Percentiles rank a stretch among this genome's conserved stretches.
phyloP scores from a whole-genome alignment of 2,113 vertebrate species.

The Tragelaphus buxtoni region DNA sequence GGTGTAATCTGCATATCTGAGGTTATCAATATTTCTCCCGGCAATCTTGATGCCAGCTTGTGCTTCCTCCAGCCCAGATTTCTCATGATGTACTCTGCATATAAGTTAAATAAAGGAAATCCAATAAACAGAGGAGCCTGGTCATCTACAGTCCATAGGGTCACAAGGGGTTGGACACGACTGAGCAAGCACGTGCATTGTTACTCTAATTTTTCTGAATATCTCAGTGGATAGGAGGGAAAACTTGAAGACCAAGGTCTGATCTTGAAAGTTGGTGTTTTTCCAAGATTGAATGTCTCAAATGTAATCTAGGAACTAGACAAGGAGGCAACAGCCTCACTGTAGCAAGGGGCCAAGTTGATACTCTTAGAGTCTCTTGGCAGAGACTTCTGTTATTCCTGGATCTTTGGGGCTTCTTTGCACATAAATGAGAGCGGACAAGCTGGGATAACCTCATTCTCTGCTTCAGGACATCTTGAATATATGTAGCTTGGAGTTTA shows the following conservation, averaged over 20 bases:
- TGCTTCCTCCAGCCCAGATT: too few relatives aligned
- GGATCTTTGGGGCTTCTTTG: neutral
- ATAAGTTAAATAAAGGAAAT: neutral
- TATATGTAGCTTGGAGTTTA: neutral
- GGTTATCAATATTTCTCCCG: too few relatives aligned
- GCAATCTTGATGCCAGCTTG: too few relatives aligned
- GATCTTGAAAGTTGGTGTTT: neutral
- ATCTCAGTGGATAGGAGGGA: neutral
- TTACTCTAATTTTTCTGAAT: neutral
- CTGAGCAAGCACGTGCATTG: fast-evolving
- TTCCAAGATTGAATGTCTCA: neutral
- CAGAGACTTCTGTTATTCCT: neutral
- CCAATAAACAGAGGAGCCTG: neutral
- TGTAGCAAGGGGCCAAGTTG: too few relatives aligned
- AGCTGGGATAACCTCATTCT: neutral
- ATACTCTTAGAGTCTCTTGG: neutral
- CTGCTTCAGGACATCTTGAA: neutral
- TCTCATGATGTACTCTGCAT: too few relatives aligned
- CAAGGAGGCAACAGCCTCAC: too few relatives aligned
- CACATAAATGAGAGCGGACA: fast-evolving
- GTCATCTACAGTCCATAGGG: neutral
- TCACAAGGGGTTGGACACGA: neutral
- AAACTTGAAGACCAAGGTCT: neutral
- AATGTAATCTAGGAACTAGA: neutral
- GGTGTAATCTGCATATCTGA: too few relatives aligned